phyloP scores from a whole-genome alignment of 2,888 invertebrate species.

The Agrenia bidenticulata region DNA sequence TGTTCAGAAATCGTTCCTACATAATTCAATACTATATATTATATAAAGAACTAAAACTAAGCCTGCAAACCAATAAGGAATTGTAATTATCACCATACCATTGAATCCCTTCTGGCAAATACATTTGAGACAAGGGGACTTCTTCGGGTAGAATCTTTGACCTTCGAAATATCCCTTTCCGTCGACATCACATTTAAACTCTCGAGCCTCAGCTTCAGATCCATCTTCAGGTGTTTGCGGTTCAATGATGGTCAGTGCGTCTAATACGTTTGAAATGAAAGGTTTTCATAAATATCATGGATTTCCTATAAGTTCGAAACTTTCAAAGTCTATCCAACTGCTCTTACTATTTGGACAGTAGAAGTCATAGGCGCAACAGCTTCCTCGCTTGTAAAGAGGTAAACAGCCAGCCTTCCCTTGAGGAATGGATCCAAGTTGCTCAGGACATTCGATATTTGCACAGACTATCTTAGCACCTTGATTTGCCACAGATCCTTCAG shows the following conservation, averaged over 20 bases:
- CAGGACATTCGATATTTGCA: conserved; percentile 51
- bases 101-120: conserved; percentile 46
- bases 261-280: not conserved
- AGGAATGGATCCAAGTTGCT: conserved; percentile 39
- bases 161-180: conserved; percentile 44
- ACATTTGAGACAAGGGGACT: conserved; percentile 42
- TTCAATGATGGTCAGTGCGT: conserved; percentile 27
- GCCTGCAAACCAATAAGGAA: not conserved
- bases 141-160: conserved; percentile 46
- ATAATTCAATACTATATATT: conserved; percentile 1
- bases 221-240: conserved; percentile 9
- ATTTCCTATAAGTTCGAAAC: not conserved
- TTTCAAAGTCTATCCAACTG: too few species aligned
- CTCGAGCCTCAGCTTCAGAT: not conserved
- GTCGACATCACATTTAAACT: conserved; percentile 40
- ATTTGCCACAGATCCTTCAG: conserved; percentile 9
- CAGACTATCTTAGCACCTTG: conserved; percentile 39
- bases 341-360: conserved; percentile 45
- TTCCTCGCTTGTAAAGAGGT: conserved; percentile 45
- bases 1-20: conserved; percentile 33
- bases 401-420: conserved; percentile 39
- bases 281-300: not conserved
- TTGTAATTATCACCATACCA: conserved; percentile 21
- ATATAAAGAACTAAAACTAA: not conserved
- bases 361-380: conserved; percentile 51